Base-by-base conservation (phyloP, 2,888 invertebrate genomes). In the Trachelus iudaicus region DNA sequence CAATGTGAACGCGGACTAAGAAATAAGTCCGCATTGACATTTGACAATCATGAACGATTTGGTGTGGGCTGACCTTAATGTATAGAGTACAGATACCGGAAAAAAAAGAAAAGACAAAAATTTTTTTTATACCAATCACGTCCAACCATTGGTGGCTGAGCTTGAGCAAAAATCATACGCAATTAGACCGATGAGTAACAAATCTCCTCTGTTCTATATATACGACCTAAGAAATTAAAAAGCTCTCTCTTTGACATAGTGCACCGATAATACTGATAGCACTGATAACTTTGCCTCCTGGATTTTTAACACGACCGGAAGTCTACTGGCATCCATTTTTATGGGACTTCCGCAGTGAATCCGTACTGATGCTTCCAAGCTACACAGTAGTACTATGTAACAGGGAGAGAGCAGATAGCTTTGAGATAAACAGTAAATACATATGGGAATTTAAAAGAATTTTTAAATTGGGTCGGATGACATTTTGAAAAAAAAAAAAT, bases 1-100 rank as follows among this genome's bases (percentile, higher is more conserved):
- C 56, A 56, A 56, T 56, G 56, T 56, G 56, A 56, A 56, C 56
- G 56, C 56, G 56, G 56, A 56, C 15, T 56, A 9, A 56, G 23
- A 9, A 56, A 23, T 9, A 56, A 15, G 15, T 56, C 56, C 56
- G 56, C 56, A 56, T 56, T 56, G 56, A 56, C 56, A 56, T 56
- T 56, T 23, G 56, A 56, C 23, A 15, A 56, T 86, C 86, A 90
- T 90, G 89, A 89, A 90, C 89, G 90, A 89, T 90, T 90, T 90
- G 90, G 89, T 91, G 91, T 91, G 90, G 91, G 91, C 91, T 91
- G 91, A 91, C 90, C 88, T 91, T 87, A 90, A 89, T 91, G 91
- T 91, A 23, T 91, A 91, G 91, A 91, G 84, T 89, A 89, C 88
- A 90, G 90, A 56, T 23, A 23, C 56, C 56, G 23, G 23, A 56